Conservation (phyloP, 2,797 vertebrate species). For the Sparus aurata region DNA sequence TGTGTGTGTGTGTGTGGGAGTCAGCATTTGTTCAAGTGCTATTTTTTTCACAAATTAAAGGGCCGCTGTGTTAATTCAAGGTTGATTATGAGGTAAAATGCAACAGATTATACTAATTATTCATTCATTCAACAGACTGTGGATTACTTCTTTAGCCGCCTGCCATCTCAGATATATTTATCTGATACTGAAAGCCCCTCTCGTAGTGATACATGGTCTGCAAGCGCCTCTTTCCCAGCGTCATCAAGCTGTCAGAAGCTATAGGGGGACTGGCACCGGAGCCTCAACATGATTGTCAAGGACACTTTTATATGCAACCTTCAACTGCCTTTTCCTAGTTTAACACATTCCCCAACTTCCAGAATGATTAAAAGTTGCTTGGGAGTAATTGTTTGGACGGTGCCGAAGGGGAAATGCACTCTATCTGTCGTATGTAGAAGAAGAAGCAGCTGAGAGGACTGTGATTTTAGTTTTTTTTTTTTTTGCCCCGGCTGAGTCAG, state of each 20-base stretch:
- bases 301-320: constrained; percentile 48
- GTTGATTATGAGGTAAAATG: constrained; percentile 5
- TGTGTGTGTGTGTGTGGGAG: background rate
- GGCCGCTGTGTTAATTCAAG: constrained; percentile 14
- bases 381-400: constrained; percentile 14
- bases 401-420: background rate
- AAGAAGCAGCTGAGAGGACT: constrained; percentile 28
- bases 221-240: constrained; percentile 50
- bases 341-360: constrained; percentile 27
- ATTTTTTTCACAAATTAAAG: constrained; percentile 21
- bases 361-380: constrained; percentile 37
- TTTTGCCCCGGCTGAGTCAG: background rate
- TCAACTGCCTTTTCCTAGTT: constrained; percentile 43
- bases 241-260: constrained; percentile 55
- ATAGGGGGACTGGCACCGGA: background rate
- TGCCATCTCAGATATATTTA: constrained; percentile 21
- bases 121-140: constrained; percentile 20
- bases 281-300: constrained; percentile 48
- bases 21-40: constrained; percentile 18
- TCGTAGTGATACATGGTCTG: constrained; percentile 21
- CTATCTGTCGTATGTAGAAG: constrained; percentile 19
- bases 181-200: constrained; percentile 36
- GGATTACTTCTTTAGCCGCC: constrained; percentile 5
- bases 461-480: constrained; percentile 14
- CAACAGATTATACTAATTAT: constrained; percentile 10